A percentile compares a stretch with the other conserved stretches of the same genome.
phyloP scores from a whole-genome alignment of 2,797 vertebrate species.

The Bradypus variegatus region DNA sequence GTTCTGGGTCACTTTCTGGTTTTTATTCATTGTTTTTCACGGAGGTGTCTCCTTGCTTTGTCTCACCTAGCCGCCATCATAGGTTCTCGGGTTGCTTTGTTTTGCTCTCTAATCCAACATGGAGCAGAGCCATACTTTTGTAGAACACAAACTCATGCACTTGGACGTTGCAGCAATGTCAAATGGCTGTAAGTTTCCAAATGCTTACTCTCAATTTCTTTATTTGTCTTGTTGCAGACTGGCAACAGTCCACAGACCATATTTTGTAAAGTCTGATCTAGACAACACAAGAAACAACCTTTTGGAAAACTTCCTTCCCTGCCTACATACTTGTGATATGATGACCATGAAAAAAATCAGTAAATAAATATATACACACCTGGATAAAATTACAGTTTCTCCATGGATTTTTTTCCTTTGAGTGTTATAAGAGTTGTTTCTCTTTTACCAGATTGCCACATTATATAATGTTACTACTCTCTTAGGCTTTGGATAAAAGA shows the following conservation, averaged over 20 bases:
- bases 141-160: not conserved
- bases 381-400: conserved; percentile 23
- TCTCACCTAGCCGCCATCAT: too few relatives aligned
- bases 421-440: not conserved
- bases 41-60: too few relatives aligned
- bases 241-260: not conserved
- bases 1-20: too few relatives aligned
- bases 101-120: not conserved
- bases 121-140: not conserved
- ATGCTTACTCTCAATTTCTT: not conserved
- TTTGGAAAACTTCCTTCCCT: not conserved
- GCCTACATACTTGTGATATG: not conserved
- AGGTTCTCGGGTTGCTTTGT: not conserved
- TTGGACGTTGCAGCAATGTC: not conserved
- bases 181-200: not conserved
- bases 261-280: not conserved
- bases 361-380: conserved; percentile 10
- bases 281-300: not conserved
- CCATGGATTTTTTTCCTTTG: not conserved
- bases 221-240: not conserved
- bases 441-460: not conserved
- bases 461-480: conserved; percentile 35
- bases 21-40: too few relatives aligned
- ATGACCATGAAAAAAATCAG: conserved; percentile 20
- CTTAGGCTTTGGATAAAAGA: conserved; percentile 34